phyloP scores from a whole-genome alignment of 2,888 invertebrate species.

The Idaea aversata region DNA sequence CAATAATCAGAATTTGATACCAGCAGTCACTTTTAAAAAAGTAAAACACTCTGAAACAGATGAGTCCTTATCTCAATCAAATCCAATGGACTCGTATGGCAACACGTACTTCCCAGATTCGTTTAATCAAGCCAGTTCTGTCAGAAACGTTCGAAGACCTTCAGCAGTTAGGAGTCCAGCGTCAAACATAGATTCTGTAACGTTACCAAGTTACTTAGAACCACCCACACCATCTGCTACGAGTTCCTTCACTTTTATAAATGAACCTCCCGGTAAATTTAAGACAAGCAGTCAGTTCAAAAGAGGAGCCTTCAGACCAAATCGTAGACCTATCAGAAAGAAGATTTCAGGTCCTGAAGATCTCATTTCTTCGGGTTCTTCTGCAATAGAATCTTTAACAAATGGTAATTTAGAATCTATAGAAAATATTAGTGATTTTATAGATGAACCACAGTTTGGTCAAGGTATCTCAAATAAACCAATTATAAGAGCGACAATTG shows the following conservation, averaged over 20 bases:
- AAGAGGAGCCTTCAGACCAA: conserved; percentile 61
- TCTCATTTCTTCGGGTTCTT: conserved; percentile 65
- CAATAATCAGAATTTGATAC: conserved; percentile 60
- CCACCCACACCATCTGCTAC: conserved; percentile 69
- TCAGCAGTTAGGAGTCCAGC: conserved; percentile 45
- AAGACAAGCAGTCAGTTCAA: conserved; percentile 63
- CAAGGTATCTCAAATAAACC: conserved; percentile 37
- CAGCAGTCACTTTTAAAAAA: conserved; percentile 59
- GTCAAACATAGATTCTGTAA: conserved; percentile 52
- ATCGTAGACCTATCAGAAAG: conserved; percentile 67
- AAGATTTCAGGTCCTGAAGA: conserved; percentile 69
- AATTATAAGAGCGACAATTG: conserved; percentile 53
- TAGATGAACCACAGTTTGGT: conserved; percentile 53
- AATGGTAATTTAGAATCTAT: conserved; percentile 49
- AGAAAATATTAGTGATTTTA: conserved; percentile 59
- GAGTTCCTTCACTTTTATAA: conserved; percentile 56
- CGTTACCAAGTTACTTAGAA: conserved; percentile 72
- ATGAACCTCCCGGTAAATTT: conserved; percentile 57
- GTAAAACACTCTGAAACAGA: conserved; percentile 50
- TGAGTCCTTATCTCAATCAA: conserved; percentile 44
- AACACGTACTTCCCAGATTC: conserved; percentile 70
- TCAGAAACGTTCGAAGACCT: conserved; percentile 65
- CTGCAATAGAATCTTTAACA: conserved; percentile 57
- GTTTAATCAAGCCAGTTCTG: conserved; percentile 65
- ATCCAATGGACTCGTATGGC: conserved; percentile 67